Evolutionary conservation across 2,888 invertebrate species (phyloP).

Genomic region (Netelia melanura): DNA sequence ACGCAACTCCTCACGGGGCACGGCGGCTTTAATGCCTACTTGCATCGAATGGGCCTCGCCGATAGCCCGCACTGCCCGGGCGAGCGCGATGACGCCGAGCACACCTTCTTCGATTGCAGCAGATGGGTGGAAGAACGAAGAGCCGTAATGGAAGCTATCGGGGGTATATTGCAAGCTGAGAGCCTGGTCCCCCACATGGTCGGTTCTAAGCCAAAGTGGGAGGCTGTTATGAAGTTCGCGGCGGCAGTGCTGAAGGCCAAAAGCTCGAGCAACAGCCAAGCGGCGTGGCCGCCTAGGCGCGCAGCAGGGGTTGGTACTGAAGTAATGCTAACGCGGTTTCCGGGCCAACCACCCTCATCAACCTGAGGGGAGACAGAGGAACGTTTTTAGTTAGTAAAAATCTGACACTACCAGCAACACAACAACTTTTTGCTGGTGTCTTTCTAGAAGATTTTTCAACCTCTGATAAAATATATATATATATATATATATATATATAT

Average conservation of each 20-base stretch:
- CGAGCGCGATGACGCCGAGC: constrained; percentile 57
- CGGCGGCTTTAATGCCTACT: constrained; percentile 69
- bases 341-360: constrained; percentile 31
- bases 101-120: constrained; percentile 68
- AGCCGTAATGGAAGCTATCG: constrained; percentile 28
- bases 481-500: too few relatives aligned
- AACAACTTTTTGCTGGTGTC: constrained; percentile 37
- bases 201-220: constrained; percentile 42
- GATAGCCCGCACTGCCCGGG: constrained; percentile 49
- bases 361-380: constrained; percentile 31
- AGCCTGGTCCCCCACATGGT: constrained; percentile 61
- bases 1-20: constrained; percentile 72
- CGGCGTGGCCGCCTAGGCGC: constrained; percentile 13
- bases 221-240: constrained; percentile 43
- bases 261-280: constrained; percentile 34
- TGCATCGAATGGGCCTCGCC: constrained; percentile 59
- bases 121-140: constrained; percentile 43
- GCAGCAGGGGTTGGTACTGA: constrained; percentile 44
- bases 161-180: constrained; percentile 42
- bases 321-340: constrained; percentile 55
- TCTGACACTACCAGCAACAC: constrained; percentile 44
- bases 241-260: constrained; percentile 50
- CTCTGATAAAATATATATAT: too few relatives aligned
- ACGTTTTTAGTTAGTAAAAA: constrained; percentile 50
- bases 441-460: constrained; percentile 42